Conservation (phyloP, 35 echinoderm and acorn worm genomes). For the Amphiura filiformis region DNA sequence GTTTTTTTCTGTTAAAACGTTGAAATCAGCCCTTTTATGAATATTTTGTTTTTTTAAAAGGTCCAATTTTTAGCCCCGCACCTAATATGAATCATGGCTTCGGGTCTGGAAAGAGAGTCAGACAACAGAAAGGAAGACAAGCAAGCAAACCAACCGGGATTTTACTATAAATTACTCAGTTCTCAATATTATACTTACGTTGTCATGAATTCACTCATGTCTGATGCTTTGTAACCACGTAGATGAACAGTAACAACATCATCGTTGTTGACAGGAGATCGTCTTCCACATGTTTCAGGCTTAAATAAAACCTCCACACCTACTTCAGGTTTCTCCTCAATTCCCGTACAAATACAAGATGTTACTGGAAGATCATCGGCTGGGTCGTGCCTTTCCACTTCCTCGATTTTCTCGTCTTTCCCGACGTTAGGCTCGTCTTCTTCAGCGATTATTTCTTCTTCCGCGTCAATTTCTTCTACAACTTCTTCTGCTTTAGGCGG, state of each 20-base stretch:
- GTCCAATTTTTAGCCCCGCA: no score
- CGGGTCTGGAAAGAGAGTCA: no score
- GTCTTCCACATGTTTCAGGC: neutral
- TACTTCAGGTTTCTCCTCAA: neutral
- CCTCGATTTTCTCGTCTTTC: neutral
- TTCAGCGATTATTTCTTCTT: neutral
- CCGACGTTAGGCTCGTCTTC: neutral
- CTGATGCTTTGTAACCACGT: slow-evolving; percentile 13
- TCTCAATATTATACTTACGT: slow-evolving; percentile 27
- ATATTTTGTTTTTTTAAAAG: no score
- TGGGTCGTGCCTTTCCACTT: neutral
- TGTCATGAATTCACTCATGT: slow-evolving; percentile 23
- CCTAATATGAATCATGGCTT: no score
- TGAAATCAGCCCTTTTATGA: no score
- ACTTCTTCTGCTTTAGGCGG: neutral
- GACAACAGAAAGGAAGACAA: no score
- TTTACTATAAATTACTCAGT: no score
- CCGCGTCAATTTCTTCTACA: neutral
- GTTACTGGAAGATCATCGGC: neutral
- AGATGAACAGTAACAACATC: slow-evolving; percentile 29
- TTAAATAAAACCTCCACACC: neutral
- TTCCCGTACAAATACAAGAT: neutral
- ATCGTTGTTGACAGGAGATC: neutral
- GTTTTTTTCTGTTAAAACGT: no score
- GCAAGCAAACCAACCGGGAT: no score